These are phyloP conservation scores for Micropterix aruncella DNA, from an alignment of 2,888 invertebrate species.

Conservation along the genomic window DNA sequence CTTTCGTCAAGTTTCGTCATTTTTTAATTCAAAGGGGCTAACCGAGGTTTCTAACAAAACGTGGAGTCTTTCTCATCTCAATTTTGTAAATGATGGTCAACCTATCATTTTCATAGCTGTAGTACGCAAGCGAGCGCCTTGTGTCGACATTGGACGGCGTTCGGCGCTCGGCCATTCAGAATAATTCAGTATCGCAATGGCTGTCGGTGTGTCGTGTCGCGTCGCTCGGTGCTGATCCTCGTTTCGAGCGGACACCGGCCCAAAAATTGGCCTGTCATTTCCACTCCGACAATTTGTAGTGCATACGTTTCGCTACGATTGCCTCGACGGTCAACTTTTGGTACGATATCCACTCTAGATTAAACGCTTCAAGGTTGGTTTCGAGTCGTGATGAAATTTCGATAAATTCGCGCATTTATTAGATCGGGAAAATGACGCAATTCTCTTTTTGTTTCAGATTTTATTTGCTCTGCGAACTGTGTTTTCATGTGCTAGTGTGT, in stretches of 20 bases:
- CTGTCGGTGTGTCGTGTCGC: conserved; percentile 32
- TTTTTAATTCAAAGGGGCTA: too few relatives aligned
- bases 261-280: conserved; percentile 40
- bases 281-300: conserved; percentile 8
- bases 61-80: too few relatives aligned
- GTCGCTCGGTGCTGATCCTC: conserved; percentile 31
- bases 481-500: neutral
- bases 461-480: neutral
- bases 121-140: conserved; percentile 21
- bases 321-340: conserved; percentile 34
- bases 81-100: too few relatives aligned
- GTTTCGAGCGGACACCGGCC: conserved; percentile 44
- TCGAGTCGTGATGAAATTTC: too few relatives aligned
- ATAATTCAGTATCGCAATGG: conserved; percentile 40
- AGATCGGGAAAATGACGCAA: neutral
- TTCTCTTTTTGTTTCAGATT: neutral
- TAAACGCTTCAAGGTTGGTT: conserved; percentile 41
- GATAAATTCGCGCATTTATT: too few relatives aligned
- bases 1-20: too few relatives aligned
- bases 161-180: conserved; percentile 34
- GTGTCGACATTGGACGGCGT: conserved; percentile 36
- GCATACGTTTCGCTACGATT: conserved; percentile 1
- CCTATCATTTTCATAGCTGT: too few relatives aligned
- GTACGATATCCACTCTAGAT: conserved; percentile 43
- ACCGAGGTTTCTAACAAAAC: too few relatives aligned